Conservation (phyloP, 2,113 vertebrate genomes). For the Dunckerocampus dactyliophorus region DNA sequence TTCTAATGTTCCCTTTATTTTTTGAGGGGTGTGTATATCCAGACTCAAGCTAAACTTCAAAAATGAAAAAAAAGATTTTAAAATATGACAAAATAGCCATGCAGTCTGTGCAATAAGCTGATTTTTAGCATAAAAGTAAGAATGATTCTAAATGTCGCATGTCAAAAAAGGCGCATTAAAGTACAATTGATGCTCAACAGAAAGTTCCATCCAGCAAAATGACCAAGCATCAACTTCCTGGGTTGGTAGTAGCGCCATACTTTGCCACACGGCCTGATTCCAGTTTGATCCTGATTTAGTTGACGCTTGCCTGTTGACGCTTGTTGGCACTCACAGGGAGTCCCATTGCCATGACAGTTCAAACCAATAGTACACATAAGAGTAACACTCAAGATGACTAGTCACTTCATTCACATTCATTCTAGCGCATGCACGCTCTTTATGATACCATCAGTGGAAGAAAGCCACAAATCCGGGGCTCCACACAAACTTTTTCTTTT, state of each 20-base stretch:
- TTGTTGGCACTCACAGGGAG: slow-evolving; percentile 18
- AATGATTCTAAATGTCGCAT: neutral
- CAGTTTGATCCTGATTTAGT: slow-evolving; percentile 23
- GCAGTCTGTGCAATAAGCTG: slow-evolving; percentile 31
- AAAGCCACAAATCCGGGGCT: slow-evolving; percentile 49
- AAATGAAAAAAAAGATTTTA: too few species aligned
- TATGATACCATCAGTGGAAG: slow-evolving; percentile 57
- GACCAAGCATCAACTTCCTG: slow-evolving; percentile 4
- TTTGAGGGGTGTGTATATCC: too few species aligned
- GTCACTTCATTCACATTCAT: slow-evolving; percentile 59
- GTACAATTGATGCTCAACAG: too few species aligned
- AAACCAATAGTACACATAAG: slow-evolving; percentile 54
- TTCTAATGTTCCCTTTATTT: too few species aligned
- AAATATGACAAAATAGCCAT: slow-evolving; percentile 22
- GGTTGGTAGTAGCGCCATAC: slow-evolving; percentile 31
- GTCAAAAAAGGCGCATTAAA: slow-evolving; percentile 11
- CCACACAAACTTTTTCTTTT: too few species aligned
- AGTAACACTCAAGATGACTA: slow-evolving; percentile 56
- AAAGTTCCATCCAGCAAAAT: slow-evolving; percentile 13
- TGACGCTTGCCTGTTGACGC: slow-evolving; percentile 24
- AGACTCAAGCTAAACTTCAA: too few species aligned
- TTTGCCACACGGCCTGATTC: slow-evolving; percentile 13
- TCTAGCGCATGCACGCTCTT: slow-evolving; percentile 48
- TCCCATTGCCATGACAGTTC: slow-evolving; percentile 43
- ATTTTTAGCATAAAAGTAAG: slow-evolving; percentile 24